phyloP scores from a whole-genome alignment of 53 echinoderm and acorn worm species.

The Arbacia lixula region DNA sequence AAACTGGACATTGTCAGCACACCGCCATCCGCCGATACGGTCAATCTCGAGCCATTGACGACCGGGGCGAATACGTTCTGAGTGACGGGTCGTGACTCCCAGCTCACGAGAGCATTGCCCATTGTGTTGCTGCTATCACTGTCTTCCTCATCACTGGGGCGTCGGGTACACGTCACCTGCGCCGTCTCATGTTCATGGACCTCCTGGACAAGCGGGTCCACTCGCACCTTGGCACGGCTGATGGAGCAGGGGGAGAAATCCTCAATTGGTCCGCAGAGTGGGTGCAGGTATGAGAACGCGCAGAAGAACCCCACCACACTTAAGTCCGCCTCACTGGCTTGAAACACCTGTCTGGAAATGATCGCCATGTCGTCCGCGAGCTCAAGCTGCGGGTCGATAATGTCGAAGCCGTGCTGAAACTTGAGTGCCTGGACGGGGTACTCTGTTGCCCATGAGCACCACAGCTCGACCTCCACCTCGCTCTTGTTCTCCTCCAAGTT shows the following conservation, averaged over 20 bases:
- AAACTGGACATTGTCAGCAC: not conserved
- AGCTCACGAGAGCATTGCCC: not conserved
- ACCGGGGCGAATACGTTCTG: not conserved
- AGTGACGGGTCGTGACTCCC: not conserved
- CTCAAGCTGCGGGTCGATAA: not conserved
- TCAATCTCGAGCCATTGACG: constrained; percentile 6
- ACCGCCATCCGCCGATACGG: not conserved
- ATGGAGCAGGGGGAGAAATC: constrained; percentile 11
- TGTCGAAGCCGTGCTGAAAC: constrained; percentile 31
- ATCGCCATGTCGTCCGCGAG: not conserved
- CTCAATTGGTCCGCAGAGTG: constrained; percentile 18
- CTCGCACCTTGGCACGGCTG: not conserved
- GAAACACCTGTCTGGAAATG: constrained; percentile 12
- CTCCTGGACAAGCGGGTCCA: constrained; percentile 5
- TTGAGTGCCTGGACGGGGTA: constrained; percentile 1
- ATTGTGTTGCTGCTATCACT: no score
- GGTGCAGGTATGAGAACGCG: constrained; percentile 15
- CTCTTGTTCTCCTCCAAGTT: not conserved
- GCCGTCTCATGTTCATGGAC: not conserved
- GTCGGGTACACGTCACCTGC: not conserved
- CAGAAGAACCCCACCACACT: constrained; percentile 9
- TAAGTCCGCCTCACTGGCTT: not conserved
- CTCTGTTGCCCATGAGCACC: constrained; percentile 28
- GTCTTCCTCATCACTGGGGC: not conserved
- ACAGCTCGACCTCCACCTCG: constrained; percentile 24